phyloP scores from a whole-genome alignment of 2,888 invertebrate species.

The Stramonita haemastoma region DNA sequence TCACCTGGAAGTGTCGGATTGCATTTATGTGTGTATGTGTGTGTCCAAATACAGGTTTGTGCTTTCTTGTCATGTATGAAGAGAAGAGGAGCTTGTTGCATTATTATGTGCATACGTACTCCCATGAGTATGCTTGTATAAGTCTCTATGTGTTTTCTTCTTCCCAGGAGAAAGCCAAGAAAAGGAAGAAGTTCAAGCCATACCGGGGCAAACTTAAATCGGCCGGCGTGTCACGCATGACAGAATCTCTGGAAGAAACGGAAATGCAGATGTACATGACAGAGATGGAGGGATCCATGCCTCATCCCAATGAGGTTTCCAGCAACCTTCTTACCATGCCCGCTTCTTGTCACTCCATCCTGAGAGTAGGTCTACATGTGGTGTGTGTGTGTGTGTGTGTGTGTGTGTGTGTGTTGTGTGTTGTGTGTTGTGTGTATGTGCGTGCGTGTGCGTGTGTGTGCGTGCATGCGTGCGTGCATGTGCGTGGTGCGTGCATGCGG shows the following conservation, averaged over 20 bases:
- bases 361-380: conserved; percentile 60
- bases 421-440: not conserved
- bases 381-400: conserved; percentile 5
- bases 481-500: not conserved
- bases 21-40: too few relatives aligned
- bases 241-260: conserved; percentile 69
- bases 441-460: not conserved
- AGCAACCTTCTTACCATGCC: conserved; percentile 69
- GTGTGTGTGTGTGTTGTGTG: conserved; percentile 7
- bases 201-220: conserved; percentile 68
- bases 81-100: too few relatives aligned
- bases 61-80: too few relatives aligned
- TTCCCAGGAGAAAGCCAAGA: conserved; percentile 52
- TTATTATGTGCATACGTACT: too few relatives aligned
- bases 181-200: conserved; percentile 64
- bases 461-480: not conserved
- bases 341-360: conserved; percentile 71
- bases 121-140: too few relatives aligned
- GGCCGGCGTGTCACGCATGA: conserved; percentile 63
- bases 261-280: conserved; percentile 65
- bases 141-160: not conserved
- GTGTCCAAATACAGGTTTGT: too few relatives aligned
- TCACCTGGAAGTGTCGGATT: too few relatives aligned
- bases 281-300: conserved; percentile 52
- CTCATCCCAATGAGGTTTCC: conserved; percentile 22